Percentiles rank a stretch among this genome's conserved stretches.
Evolutionary conservation across 2,113 vertebrate genomes (phyloP).

Genomic region (Macquaria australasica): DNA sequence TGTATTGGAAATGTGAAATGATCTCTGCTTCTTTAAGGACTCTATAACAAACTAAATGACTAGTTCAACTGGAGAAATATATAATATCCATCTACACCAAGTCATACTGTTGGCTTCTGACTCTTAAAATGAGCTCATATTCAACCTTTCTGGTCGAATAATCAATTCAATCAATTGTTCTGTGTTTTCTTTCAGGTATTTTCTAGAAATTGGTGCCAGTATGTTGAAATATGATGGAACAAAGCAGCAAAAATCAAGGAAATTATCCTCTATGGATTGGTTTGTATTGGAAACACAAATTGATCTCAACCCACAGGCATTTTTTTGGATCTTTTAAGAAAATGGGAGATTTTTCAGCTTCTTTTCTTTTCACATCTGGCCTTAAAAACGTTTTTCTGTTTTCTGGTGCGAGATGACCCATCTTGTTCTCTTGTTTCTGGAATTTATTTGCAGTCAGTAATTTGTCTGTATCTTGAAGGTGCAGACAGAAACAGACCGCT

Average conservation of each 20-base stretch:
- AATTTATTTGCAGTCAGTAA: neutral
- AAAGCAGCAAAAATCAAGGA: neutral
- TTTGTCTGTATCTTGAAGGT: conserved; percentile 2
- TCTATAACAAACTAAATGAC: neutral
- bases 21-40: neutral
- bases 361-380: conserved; percentile 9
- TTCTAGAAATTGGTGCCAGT: neutral
- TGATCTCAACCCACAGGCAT: neutral
- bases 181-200: neutral
- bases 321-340: neutral
- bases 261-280: neutral
- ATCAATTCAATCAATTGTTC: neutral
- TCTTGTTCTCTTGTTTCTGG: conserved; percentile 6
- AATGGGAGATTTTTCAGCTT: neutral
- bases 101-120: neutral
- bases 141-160: neutral
- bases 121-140: neutral
- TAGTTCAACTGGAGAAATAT: neutral
- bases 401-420: conserved; percentile 9
- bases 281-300: neutral
- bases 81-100: neutral
- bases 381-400: neutral
- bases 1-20: neutral
- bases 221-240: neutral
- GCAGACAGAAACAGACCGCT: neutral